Percentiles rank a stretch among this genome's conserved stretches.
These are phyloP conservation scores for Escarpia spicata DNA, from an alignment of 2,888 invertebrate species.

Conservation along the genomic window DNA sequence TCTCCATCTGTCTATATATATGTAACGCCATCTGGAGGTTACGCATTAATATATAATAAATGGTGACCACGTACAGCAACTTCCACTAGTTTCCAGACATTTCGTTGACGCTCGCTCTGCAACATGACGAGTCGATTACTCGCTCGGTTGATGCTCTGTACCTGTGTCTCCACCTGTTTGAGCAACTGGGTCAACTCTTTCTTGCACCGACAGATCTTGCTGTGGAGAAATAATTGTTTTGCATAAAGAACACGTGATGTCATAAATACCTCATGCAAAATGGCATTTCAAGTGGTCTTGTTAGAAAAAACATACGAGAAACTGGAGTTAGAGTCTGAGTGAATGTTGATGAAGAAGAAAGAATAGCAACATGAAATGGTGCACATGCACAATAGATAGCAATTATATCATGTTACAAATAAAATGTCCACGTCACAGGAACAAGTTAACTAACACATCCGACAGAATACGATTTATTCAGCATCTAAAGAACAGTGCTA, in stretches of 20 bases:
- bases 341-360: too few relatives aligned
- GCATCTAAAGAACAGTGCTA: not conserved
- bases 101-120: not conserved
- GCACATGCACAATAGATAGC: too few relatives aligned
- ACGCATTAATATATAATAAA: not conserved
- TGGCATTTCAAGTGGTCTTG: not conserved
- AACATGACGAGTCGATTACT: not conserved
- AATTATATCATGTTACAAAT: too few relatives aligned
- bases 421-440: too few relatives aligned
- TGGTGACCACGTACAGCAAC: not conserved
- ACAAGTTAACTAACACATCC: too few relatives aligned
- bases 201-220: not conserved
- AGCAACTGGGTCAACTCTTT: not conserved
- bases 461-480: not conserved
- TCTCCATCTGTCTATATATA: too few relatives aligned
- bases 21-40: too few relatives aligned
- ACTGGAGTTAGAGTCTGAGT: too few relatives aligned
- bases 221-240: not conserved
- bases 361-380: too few relatives aligned
- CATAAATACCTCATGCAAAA: not conserved
- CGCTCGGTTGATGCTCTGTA: not conserved
- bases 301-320: too few relatives aligned
- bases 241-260: not conserved
- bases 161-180: not conserved
- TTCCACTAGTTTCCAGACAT: not conserved